A percentile compares a stretch with the other conserved stretches of the same genome.
phyloP scores from a whole-genome alignment of 2,888 invertebrate genomes.

The Stratiomys singularior region DNA sequence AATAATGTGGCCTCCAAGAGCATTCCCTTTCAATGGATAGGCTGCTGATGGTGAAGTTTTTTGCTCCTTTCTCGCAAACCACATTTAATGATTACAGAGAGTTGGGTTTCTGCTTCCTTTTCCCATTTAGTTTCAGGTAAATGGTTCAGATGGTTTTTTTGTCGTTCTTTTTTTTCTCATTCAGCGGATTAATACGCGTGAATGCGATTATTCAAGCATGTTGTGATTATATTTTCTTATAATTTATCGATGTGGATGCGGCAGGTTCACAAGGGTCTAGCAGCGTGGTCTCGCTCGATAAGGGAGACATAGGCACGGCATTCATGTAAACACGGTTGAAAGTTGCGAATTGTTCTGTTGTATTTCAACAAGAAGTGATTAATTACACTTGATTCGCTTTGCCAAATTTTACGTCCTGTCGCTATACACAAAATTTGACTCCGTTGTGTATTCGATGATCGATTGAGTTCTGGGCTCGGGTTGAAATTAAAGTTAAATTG shows the following conservation, averaged over 20 bases:
- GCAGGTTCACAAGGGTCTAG: neutral
- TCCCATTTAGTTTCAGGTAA: neutral
- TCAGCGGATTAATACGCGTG: neutral
- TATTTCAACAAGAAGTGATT: no score
- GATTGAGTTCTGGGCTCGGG: neutral
- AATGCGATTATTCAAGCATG: neutral
- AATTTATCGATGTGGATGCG: neutral
- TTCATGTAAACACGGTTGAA: no score
- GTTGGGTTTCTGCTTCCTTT: neutral
- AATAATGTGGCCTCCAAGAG: neutral
- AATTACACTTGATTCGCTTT: no score
- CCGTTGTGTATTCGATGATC: neutral
- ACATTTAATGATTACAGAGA: neutral
- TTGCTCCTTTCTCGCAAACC: neutral
- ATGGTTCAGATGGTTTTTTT: neutral
- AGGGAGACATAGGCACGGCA: no score
- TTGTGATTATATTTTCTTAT: neutral
- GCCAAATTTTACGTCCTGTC: no score
- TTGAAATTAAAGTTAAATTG: neutral
- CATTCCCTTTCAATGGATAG: neutral
- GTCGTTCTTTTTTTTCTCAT: neutral
- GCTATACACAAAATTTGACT: neutral
- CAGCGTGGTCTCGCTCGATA: no score
- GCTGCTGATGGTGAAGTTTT: no score
- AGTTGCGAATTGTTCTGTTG: no score